A percentile compares a stretch with the other conserved stretches of the same genome.
phyloP scores from a whole-genome alignment of 2,797 vertebrate species.

The Clarias platycephalus region DNA sequence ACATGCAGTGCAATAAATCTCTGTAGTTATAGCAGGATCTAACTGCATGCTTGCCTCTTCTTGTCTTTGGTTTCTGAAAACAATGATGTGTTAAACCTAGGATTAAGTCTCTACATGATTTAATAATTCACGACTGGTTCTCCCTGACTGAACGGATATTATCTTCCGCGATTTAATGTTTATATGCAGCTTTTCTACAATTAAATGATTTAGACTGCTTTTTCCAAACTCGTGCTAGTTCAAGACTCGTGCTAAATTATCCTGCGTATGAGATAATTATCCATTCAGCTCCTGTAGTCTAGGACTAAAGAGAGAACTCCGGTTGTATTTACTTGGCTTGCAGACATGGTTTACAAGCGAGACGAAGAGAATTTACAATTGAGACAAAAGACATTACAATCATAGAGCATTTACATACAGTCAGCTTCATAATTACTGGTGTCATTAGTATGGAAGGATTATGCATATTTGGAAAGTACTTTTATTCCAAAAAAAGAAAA shows the following conservation, averaged over 20 bases:
- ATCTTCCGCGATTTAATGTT: not conserved
- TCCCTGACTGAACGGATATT: not conserved
- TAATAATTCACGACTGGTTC: not conserved
- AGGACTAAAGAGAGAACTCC: not conserved
- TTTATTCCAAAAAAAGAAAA: not conserved
- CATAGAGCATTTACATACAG: not conserved
- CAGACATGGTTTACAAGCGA: not conserved
- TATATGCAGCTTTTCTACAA: not conserved
- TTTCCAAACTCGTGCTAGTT: not conserved
- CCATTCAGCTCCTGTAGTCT: not conserved
- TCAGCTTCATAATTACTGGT: not conserved
- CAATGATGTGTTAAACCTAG: not conserved
- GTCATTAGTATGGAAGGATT: not conserved
- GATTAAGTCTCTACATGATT: not conserved
- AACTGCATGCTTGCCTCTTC: not conserved
- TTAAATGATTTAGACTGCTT: not conserved
- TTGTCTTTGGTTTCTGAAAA: not conserved
- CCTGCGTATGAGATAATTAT: not conserved
- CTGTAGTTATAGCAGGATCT: not conserved
- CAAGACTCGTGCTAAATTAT: conserved; percentile 1
- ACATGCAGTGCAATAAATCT: not conserved
- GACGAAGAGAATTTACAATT: not conserved
- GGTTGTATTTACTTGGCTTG: not conserved
- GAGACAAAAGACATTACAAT: not conserved
- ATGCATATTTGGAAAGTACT: not conserved